A percentile compares a stretch with the other conserved stretches of the same genome.
These are phyloP conservation scores for Thamnophis elegans DNA, from an alignment of 2,797 vertebrate species.

Conservation along the genomic window DNA sequence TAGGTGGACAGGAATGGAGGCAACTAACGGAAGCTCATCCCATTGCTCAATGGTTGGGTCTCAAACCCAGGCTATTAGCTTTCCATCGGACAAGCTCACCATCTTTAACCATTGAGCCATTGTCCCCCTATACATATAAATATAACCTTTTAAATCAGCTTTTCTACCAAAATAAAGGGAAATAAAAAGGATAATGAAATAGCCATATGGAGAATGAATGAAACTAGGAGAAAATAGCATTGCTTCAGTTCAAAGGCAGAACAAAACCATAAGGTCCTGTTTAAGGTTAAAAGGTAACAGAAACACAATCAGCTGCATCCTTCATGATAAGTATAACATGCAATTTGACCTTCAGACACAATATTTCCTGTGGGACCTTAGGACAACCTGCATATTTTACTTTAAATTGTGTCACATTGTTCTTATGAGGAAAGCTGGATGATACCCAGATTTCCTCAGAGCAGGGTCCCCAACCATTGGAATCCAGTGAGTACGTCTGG, in stretches of 20 bases:
- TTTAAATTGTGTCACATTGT: not conserved
- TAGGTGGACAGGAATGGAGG: not conserved
- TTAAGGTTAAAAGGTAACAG: not conserved
- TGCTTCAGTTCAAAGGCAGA: not conserved
- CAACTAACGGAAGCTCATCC: not conserved
- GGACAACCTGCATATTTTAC: not conserved
- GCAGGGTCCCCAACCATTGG: not conserved
- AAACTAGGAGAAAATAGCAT: not conserved
- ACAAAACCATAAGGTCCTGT: not conserved
- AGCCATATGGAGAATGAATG: not conserved
- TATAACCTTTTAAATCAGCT: not conserved
- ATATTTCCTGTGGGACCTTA: not conserved
- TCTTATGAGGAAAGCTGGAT: not conserved
- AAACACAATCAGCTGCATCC: not conserved
- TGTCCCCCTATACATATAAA: not conserved
- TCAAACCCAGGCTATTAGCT: not conserved
- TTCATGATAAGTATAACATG: not conserved
- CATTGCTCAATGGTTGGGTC: not conserved
- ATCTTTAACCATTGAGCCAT: not conserved
- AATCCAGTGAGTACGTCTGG: not conserved
- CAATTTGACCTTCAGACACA: not conserved
- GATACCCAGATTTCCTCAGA: not conserved
- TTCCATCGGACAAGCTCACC: not conserved
- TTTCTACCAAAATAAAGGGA: not conserved
- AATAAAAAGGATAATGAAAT: not conserved